Conservation (phyloP, 2,797 vertebrate genomes). For the Platalea minor region DNA sequence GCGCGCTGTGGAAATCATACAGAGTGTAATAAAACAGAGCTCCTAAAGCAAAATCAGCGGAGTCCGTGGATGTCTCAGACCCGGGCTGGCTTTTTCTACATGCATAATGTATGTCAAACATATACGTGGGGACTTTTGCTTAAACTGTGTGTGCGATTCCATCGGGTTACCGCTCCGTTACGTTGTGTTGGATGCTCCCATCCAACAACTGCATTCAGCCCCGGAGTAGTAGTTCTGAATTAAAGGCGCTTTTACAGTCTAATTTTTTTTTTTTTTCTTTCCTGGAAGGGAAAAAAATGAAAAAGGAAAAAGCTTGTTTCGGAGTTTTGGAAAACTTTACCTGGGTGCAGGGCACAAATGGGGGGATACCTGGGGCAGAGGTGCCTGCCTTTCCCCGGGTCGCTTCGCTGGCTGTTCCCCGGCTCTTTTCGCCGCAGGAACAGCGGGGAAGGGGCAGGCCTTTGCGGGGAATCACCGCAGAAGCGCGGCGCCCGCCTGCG, state of each 20-base stretch:
- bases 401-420: neutral
- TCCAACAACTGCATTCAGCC: neutral
- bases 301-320: neutral
- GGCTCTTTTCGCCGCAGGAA: neutral
- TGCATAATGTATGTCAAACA: neutral
- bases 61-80: neutral
- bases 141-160: neutral
- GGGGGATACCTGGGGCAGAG: neutral
- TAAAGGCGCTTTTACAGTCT: neutral
- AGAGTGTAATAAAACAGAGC: neutral
- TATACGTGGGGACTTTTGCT: neutral
- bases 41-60: neutral
- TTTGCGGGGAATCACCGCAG: neutral
- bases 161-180: neutral
- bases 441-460: neutral
- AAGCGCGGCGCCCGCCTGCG: neutral
- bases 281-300: neutral
- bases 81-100: neutral
- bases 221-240: neutral
- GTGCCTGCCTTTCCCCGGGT: neutral
- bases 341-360: rapidly evolving
- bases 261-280: neutral
- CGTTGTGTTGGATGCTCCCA: neutral
- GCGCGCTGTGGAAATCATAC: neutral
- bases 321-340: neutral